Base-by-base conservation (phyloP, 2,888 invertebrate species). In the Andrena praecox region DNA sequence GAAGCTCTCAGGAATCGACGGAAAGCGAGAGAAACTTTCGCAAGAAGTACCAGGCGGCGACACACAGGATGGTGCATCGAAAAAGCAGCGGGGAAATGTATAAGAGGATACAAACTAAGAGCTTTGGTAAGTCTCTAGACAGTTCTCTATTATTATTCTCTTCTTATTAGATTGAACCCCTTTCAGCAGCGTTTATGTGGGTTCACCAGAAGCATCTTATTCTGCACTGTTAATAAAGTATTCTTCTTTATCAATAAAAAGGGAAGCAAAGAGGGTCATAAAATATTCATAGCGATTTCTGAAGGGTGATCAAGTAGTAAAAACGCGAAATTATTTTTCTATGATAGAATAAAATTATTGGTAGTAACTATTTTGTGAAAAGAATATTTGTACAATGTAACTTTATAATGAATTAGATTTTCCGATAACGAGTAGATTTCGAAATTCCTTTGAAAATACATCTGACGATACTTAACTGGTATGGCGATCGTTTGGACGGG, bases 1-100 rank as follows among this genome's bases (percentile, higher is more conserved):
- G 95, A 73, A 95, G 95, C 56, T 94, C 94, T 5, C 92, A 93
- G 74, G 93, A 93, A 31, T 96, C 96, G 0, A 97, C 98, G 0
- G 97, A 97, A 79, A 98, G 98, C 0, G 98, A 98, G 93, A 96
- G 96, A 85, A 97, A 97, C 89, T 98, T 98, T 94, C 96, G 96
- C 90, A 97, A 97, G 92, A 96, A 96, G 89, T 98, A 98, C 92
- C 97, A 98, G 90, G 97, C 97, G 27, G 96, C 98, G 79, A 97
- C 98, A 3, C 98, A 98, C 94, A 96, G 98, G 73, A 96, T 98
- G 94, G 97, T 98, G 0, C 98, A 98, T 94, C 95, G 98, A 74
- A 97, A 98, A 92, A 98, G 98, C 69, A 98, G 98, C 91, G 96
- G 98, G 71, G 98, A 98, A 94, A 97, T 98, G 96, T 98, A 98